Conservation (phyloP, 2,888 invertebrate genomes). For the Diaphora mendica region DNA sequence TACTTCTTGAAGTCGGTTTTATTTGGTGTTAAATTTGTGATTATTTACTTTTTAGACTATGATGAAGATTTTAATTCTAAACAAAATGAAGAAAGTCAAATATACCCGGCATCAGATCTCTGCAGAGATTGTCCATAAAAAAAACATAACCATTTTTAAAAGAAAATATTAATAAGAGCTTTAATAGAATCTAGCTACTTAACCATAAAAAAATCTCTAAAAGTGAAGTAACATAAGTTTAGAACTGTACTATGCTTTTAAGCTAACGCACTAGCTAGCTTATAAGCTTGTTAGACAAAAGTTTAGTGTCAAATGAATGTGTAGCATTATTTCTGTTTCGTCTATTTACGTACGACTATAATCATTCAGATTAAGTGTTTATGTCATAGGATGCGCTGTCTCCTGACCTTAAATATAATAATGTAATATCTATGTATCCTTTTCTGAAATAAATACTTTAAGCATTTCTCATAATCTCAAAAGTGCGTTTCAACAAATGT, state of each 20-base stretch:
- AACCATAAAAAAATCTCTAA: neutral
- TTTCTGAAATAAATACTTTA: neutral
- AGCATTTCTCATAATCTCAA: neutral
- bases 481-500: neutral
- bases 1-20: too few relatives aligned
- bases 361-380: neutral
- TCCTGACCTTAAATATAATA: neutral
- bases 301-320: neutral
- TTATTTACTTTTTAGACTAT: slow-evolving; percentile 2
- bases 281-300: neutral
- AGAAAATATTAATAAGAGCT: neutral
- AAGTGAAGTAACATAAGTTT: neutral
- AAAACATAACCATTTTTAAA: neutral
- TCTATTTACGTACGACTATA: neutral
- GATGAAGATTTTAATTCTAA: neutral
- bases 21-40: too few relatives aligned
- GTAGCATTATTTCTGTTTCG: neutral
- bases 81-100: neutral
- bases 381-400: neutral
- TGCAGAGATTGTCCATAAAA: neutral
- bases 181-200: neutral
- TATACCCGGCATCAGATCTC: neutral
- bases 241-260: neutral
- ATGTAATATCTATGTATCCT: neutral
- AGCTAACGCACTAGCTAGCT: too few relatives aligned